A percentile compares a stretch with the other conserved stretches of the same genome.
Evolutionary conservation across 2,797 vertebrate genomes (phyloP).

Genomic region (Serranus cabrilla): DNA sequence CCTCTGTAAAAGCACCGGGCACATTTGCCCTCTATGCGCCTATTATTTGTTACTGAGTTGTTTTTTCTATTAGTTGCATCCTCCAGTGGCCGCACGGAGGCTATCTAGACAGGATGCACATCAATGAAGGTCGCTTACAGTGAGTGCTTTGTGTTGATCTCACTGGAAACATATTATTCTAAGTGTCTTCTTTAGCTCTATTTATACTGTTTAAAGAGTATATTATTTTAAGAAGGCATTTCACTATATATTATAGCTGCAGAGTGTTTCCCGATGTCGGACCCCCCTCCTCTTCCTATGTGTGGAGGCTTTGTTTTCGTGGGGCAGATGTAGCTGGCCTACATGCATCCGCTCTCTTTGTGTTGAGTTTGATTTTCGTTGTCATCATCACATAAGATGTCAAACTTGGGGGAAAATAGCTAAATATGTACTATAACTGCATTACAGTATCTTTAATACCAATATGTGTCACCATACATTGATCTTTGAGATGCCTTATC

Average conservation of each 20-base stretch:
- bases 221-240: conserved; percentile 6
- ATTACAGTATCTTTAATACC: neutral
- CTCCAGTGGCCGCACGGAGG: conserved; percentile 32
- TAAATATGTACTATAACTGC: neutral
- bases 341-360: conserved; percentile 79
- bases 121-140: conserved; percentile 68
- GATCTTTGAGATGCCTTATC: neutral
- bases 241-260: conserved; percentile 14
- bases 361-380: conserved; percentile 68
- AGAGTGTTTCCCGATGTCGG: conserved; percentile 40
- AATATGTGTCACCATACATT: neutral
- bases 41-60: neutral
- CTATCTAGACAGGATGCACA: conserved; percentile 70
- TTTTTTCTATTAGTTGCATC: conserved; percentile 44
- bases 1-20: conserved; percentile 22
- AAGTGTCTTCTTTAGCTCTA: neutral
- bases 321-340: conserved; percentile 80
- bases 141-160: conserved; percentile 67
- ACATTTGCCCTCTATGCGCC: neutral
- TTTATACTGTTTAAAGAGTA: neutral
- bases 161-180: conserved; percentile 21
- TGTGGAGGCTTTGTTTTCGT: conserved; percentile 79
- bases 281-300: conserved; percentile 49
- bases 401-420: conserved; percentile 37
- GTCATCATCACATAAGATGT: conserved; percentile 59